Base-by-base conservation (phyloP, 2,888 invertebrate species). In the Megastigmus dorsalis region DNA sequence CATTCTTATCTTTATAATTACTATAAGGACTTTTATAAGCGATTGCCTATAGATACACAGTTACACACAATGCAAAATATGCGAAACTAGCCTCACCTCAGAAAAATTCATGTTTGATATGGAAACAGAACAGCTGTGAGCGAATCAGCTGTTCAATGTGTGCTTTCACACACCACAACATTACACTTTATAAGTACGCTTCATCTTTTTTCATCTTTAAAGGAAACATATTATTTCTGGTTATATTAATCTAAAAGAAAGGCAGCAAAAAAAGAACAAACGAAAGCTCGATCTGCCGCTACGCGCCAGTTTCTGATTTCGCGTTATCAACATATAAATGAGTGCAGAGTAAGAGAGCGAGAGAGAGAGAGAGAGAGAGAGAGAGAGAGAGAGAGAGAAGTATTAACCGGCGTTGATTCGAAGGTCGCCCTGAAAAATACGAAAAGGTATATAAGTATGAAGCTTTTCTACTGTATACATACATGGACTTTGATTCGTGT, bases 101-200 rank as follows among this genome's bases (percentile, higher is more conserved):
- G n/a, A n/a, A n/a, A n/a, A n/a, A n/a, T n/a, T n/a, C n/a, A n/a
- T n/a, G n/a, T n/a, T n/a, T n/a, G n/a, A n/a, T n/a, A n/a, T n/a
- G n/a, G n/a, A n/a, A n/a, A n/a, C n/a, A n/a, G n/a, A n/a, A n/a
- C n/a, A n/a, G n/a, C 10, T 45, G 33, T 13, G 13, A 10, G 15
- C n/a, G 15, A 18, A 68, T 68, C 68, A 68, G 67, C 67, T 68
- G 68, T 68, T 68, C 28, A 18, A 3, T n/a, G 68, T 28, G 28
- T 59, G 48, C 18, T 41, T 52, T 50, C 13, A 23, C 13, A 13
- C 13, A 2, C 13, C 13, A 10, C 38, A n/a, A n/a, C n/a, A n/a
- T n/a, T n/a, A n/a, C n/a, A n/a, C n/a, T n/a, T n/a, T n/a, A n/a
- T n/a, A n/a, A n/a, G n/a, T n/a, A n/a, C n/a, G n/a, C n/a, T n/a